Conservation (phyloP, 2,888 invertebrate genomes). For the Sesia apiformis region DNA sequence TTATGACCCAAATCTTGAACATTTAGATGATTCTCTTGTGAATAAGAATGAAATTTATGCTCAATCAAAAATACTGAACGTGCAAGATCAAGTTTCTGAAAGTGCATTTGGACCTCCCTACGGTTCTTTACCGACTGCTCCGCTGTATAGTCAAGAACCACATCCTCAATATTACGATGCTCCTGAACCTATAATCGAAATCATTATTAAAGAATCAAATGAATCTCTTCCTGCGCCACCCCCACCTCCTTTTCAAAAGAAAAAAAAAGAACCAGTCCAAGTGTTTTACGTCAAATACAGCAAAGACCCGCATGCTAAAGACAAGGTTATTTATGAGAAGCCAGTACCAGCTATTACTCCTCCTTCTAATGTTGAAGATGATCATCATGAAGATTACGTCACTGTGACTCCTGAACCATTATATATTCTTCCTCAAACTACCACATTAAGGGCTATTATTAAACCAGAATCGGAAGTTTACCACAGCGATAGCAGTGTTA, state of each 20-base stretch:
- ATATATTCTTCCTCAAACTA: slow-evolving; percentile 77
- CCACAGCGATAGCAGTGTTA: slow-evolving; percentile 86
- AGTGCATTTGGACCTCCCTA: slow-evolving; percentile 64
- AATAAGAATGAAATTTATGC: slow-evolving; percentile 65
- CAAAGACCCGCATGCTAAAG: slow-evolving; percentile 83
- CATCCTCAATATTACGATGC: slow-evolving; percentile 79
- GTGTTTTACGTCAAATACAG: slow-evolving; percentile 94
- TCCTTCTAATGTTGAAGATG: slow-evolving; percentile 77
- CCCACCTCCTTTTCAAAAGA: slow-evolving; percentile 63
- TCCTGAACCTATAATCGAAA: slow-evolving; percentile 93
- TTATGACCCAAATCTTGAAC: slow-evolving; percentile 75
- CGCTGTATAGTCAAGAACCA: slow-evolving; percentile 60
- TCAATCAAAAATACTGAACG: slow-evolving; percentile 61
- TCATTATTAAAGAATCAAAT: slow-evolving; percentile 93
- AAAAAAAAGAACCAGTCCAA: slow-evolving; percentile 87
- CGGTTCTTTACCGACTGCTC: slow-evolving; percentile 57
- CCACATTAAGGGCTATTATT: slow-evolving; percentile 88
- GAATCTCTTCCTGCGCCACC: slow-evolving; percentile 82
- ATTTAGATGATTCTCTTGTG: slow-evolving; percentile 54
- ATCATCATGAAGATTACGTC: slow-evolving; percentile 72
- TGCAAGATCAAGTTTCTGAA: slow-evolving; percentile 58
- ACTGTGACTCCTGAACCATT: slow-evolving; percentile 69
- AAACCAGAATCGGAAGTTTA: slow-evolving; percentile 90
- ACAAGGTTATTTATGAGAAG: slow-evolving; percentile 84
- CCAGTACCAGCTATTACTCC: slow-evolving; percentile 87